phyloP scores from a whole-genome alignment of 2,888 invertebrate species.

The Tachina grossa region DNA sequence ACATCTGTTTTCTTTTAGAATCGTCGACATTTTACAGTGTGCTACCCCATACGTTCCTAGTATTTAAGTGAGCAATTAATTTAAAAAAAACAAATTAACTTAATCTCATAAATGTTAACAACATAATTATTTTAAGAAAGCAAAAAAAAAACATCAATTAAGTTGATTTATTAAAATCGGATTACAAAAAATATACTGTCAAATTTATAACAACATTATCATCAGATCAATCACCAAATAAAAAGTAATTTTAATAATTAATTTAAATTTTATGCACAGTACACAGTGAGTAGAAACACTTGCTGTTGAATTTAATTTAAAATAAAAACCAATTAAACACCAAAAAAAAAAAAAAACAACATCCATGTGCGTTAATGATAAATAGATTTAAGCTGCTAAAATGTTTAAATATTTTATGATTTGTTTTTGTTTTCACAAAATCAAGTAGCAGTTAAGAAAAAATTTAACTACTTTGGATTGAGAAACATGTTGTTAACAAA shows the following conservation, averaged over 20 bases:
- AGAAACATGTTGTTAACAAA: slow-evolving; percentile 40
- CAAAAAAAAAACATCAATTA: slow-evolving; percentile 40
- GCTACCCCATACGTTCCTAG: too few relatives aligned
- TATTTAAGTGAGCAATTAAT: too few relatives aligned
- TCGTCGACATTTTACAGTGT: too few relatives aligned
- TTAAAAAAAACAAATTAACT: background rate
- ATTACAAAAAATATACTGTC: slow-evolving; percentile 51
- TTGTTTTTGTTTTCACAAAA: slow-evolving; percentile 19
- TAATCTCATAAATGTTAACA: slow-evolving; percentile 66
- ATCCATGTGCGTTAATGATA: background rate
- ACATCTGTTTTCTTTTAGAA: too few relatives aligned
- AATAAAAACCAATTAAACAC: slow-evolving; percentile 13
- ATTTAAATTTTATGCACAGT: slow-evolving; percentile 65
- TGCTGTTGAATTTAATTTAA: slow-evolving; percentile 42
- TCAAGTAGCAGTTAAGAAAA: slow-evolving; percentile 62
- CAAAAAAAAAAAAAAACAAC: background rate
- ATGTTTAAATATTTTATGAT: slow-evolving; percentile 10
- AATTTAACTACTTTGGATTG: slow-evolving; percentile 29
- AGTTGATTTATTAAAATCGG: slow-evolving; percentile 55
- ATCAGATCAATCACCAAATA: slow-evolving; percentile 69
- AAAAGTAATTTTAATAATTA: slow-evolving; percentile 60
- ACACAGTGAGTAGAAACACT: slow-evolving; percentile 53
- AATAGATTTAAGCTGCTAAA: slow-evolving; percentile 13
- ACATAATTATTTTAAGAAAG: slow-evolving; percentile 50
- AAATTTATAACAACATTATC: slow-evolving; percentile 63